Conservation (phyloP, 2,113 vertebrate species). For the Grammomys dolichurus region DNA sequence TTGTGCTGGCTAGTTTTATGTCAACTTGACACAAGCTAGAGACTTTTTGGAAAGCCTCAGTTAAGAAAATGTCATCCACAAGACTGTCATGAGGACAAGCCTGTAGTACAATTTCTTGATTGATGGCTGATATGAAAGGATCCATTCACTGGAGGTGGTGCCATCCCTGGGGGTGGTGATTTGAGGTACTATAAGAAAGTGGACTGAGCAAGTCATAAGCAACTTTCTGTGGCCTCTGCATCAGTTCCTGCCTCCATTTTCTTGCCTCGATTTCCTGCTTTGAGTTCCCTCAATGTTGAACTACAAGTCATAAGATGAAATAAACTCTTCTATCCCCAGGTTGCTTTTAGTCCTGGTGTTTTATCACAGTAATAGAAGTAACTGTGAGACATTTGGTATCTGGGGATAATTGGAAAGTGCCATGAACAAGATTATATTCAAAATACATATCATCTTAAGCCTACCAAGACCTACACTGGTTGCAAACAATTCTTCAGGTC, state of each 20-base stretch:
- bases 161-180: neutral
- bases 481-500: neutral
- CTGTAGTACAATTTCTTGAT: neutral
- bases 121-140: neutral
- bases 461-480: neutral
- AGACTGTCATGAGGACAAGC: neutral
- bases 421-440: neutral
- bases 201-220: neutral
- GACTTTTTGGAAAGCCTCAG: neutral
- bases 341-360: neutral
- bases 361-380: neutral
- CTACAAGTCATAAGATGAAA: neutral
- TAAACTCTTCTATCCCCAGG: neutral
- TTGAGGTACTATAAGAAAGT: neutral
- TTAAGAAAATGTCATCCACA: neutral
- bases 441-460: conserved; percentile 3
- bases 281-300: neutral
- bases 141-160: neutral
- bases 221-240: neutral
- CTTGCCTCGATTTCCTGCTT: neutral
- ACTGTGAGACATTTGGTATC: neutral
- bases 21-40: neutral
- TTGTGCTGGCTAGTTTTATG: neutral
- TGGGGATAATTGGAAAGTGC: neutral
- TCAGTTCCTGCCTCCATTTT: neutral